These are phyloP conservation scores for Campylomormyrus tamandua DNA, from an alignment of 2,113 vertebrate species.

Conservation along the genomic window DNA sequence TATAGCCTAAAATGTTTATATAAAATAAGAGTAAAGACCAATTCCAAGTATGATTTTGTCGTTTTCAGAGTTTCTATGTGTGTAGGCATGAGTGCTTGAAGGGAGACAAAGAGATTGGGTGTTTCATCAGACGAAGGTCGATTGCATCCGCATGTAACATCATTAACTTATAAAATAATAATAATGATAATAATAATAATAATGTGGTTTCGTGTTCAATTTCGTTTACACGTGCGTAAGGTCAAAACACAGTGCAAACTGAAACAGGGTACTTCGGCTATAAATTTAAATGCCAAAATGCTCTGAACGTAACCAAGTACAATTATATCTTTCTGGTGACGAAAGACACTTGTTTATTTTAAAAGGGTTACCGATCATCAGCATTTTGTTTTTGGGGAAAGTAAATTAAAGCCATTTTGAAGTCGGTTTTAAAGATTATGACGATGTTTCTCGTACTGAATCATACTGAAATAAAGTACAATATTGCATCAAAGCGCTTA, in stretches of 20 bases:
- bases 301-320: neutral
- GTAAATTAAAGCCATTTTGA: neutral
- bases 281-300: neutral
- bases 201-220: neutral
- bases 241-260: neutral
- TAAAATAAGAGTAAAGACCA: neutral
- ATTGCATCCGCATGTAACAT: neutral
- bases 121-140: neutral
- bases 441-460: neutral
- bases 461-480: neutral
- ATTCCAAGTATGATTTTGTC: neutral
- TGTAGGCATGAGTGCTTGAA: neutral
- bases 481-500: neutral
- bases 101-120: neutral
- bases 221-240: neutral
- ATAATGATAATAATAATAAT: neutral
- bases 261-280: neutral
- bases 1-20: neutral
- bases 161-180: neutral
- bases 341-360: neutral
- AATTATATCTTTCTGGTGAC: neutral
- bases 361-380: neutral
- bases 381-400: neutral
- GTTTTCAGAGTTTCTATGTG: neutral
- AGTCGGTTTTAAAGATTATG: neutral